Evolutionary conservation across 2,888 invertebrate genomes (phyloP).

Genomic region (Volucella zonaria): DNA sequence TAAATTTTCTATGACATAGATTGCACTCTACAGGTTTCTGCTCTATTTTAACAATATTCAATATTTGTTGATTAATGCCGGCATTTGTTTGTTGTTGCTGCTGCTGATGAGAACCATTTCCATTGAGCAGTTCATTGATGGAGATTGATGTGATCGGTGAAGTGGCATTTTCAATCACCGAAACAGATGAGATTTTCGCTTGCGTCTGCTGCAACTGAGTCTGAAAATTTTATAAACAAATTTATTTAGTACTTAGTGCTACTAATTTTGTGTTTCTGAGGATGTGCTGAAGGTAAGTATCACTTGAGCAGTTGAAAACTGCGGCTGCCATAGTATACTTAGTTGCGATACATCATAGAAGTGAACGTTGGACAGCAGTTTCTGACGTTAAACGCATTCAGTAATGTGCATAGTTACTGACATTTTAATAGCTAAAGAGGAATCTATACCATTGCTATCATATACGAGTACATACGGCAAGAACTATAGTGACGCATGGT

Average conservation of each 20-base stretch:
- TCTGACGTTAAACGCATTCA: no score
- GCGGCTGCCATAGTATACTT: no score
- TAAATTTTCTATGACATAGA: slow-evolving; percentile 97
- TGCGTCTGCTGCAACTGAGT: slow-evolving; percentile 77
- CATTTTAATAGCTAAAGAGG: no score
- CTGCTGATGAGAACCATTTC: slow-evolving; percentile 79
- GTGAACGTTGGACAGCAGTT: no score
- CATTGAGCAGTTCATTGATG: slow-evolving; percentile 75
- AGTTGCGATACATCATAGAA: background rate
- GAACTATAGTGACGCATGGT: no score
- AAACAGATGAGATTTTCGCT: slow-evolving; percentile 74
- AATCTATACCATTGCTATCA: no score
- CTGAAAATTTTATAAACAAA: slow-evolving; percentile 54
- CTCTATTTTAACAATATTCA: slow-evolving; percentile 84
- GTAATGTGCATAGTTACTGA: no score
- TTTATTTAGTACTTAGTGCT: background rate
- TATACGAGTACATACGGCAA: no score
- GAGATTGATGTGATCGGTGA: slow-evolving; percentile 77
- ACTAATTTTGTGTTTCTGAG: no score
- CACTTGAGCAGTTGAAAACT: no score
- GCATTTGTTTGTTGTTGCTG: slow-evolving; percentile 79
- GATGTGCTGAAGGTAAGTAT: no score
- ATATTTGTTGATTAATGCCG: slow-evolving; percentile 80
- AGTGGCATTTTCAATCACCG: slow-evolving; percentile 76
- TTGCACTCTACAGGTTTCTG: slow-evolving; percentile 96